Percentiles rank a stretch among this genome's conserved stretches.
phyloP scores from a whole-genome alignment of 2,113 vertebrate species.

The Pelecanoides urinatrix region DNA sequence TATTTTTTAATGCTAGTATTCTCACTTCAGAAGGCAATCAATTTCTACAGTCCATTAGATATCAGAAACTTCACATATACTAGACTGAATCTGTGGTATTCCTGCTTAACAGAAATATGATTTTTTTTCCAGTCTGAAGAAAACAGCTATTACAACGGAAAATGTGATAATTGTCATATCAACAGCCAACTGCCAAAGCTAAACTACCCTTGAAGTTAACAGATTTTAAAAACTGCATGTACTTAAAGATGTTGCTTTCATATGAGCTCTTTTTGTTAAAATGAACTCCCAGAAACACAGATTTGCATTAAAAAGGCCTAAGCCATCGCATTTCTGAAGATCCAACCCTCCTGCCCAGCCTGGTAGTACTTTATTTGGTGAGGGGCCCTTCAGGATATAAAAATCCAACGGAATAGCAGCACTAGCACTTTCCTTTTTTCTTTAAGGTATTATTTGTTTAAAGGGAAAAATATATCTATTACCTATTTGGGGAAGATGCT shows the following conservation, averaged over 20 bases:
- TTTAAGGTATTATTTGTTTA: not conserved
- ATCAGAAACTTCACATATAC: not conserved
- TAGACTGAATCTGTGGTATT: not conserved
- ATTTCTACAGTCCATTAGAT: not conserved
- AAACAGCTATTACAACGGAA: not conserved
- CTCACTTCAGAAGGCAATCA: not conserved
- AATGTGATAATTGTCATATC: not conserved
- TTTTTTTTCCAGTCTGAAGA: not conserved
- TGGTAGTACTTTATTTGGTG: not conserved
- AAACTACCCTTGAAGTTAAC: not conserved
- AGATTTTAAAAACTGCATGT: not conserved
- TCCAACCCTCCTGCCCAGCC: not conserved
- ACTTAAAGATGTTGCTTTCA: not conserved
- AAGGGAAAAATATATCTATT: not conserved
- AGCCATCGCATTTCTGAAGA: not conserved
- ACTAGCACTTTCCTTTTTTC: not conserved
- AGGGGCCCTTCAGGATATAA: not conserved
- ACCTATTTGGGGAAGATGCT: not conserved
- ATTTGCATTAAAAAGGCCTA: conserved; percentile 42
- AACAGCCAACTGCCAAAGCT: not conserved
- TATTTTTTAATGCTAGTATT: not conserved
- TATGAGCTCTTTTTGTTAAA: not conserved
- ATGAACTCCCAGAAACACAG: not conserved
- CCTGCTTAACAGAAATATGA: not conserved
- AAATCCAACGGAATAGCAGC: not conserved